Evolutionary conservation across 1,140 invertebrate genomes (phyloP).

Genomic region (Chrysomallon squamiferum): DNA sequence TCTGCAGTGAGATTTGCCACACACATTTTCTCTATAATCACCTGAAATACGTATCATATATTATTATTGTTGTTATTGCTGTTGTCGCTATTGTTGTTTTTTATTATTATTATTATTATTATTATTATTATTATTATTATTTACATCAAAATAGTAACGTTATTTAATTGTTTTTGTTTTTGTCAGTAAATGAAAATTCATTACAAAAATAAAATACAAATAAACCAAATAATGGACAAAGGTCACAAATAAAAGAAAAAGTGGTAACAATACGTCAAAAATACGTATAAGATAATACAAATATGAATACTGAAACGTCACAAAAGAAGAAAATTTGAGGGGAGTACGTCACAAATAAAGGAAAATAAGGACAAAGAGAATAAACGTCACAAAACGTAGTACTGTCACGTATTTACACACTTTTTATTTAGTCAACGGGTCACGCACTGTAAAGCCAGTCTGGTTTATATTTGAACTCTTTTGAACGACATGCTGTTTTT

Average conservation of each 20-base stretch:
- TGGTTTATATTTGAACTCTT: neutral
- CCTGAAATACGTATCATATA: constrained; percentile 23
- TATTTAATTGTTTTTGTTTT: no score
- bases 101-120: no score
- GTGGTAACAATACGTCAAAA: no score
- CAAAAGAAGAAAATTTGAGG: no score
- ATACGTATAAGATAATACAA: no score
- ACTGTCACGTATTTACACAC: neutral
- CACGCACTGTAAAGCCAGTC: neutral
- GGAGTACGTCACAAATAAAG: neutral
- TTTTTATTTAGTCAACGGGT: neutral
- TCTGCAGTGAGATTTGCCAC: constrained; percentile 22
- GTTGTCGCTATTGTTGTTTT: no score
- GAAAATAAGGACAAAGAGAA: neutral
- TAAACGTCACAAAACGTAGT: neutral
- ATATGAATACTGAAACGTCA: no score
- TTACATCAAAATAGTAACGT: no score
- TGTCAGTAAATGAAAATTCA: no score
- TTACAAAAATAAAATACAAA: no score
- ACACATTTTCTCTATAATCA: constrained; percentile 38
- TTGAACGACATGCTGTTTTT: neutral
- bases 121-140: neutral
- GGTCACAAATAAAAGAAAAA: no score
- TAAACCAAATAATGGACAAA: no score
- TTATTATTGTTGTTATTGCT: neutral